phyloP scores from a whole-genome alignment of 2,888 invertebrate species.

The Chloroclysta siterata region DNA sequence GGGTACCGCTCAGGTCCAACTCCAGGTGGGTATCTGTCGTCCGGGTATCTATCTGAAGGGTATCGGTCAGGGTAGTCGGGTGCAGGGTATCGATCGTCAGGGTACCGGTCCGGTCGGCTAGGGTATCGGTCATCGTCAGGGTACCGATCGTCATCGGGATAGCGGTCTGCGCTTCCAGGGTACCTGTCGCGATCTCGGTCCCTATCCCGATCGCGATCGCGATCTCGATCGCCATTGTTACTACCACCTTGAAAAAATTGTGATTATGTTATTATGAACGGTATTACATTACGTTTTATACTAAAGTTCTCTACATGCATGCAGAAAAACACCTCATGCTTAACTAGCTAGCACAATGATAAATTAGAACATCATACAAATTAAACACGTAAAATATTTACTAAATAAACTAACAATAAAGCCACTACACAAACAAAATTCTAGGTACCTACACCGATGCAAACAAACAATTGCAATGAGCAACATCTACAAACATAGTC shows the following conservation, averaged over 20 bases:
- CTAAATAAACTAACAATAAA: conserved; percentile 15
- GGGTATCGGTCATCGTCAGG: conserved; percentile 77
- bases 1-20: conserved; percentile 67
- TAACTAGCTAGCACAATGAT: conserved; percentile 8
- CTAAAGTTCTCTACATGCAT: conserved; percentile 13
- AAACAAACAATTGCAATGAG: conserved; percentile 4
- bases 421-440: conserved; percentile 18
- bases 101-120: conserved; percentile 79
- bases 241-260: conserved; percentile 72
- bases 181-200: conserved; percentile 68
- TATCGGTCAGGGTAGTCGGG: conserved; percentile 75
- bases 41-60: conserved; percentile 68
- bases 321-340: conserved; percentile 23
- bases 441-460: conserved; percentile 14
- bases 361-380: conserved; percentile 8
- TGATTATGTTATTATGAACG: conserved; percentile 12
- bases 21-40: conserved; percentile 78
- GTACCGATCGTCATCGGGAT: conserved; percentile 82
- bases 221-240: conserved; percentile 56
- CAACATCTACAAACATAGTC: conserved; percentile 4
- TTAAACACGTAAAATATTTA: conserved; percentile 14
- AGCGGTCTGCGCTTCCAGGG: conserved; percentile 68
- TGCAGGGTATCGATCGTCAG: conserved; percentile 84
- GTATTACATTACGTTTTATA: neutral
- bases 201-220: conserved; percentile 42